A percentile compares a stretch with the other conserved stretches of the same genome.
Evolutionary conservation across 2,113 vertebrate genomes (phyloP).

Genomic region (Macquaria australasica): DNA sequence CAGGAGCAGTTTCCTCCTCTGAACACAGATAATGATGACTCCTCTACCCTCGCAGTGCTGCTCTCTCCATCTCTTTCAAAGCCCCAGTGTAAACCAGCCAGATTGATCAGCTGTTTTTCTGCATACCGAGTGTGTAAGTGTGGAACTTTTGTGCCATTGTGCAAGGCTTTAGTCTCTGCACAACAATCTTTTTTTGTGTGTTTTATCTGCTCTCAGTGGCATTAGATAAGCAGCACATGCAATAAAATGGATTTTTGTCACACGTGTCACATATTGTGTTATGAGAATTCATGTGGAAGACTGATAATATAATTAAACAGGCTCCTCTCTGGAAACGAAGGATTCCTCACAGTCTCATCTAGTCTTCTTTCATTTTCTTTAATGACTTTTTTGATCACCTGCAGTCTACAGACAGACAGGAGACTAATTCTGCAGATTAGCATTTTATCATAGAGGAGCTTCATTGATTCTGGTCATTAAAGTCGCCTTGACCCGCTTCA

Average conservation of each 20-base stretch:
- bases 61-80: slow-evolving; percentile 62
- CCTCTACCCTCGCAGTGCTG: slow-evolving; percentile 26
- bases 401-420: slow-evolving; percentile 9
- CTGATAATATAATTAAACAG: slow-evolving; percentile 56
- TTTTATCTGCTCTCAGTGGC: slow-evolving; percentile 8
- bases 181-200: neutral
- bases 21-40: slow-evolving; percentile 71
- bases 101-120: slow-evolving; percentile 63
- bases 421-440: slow-evolving; percentile 49
- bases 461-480: slow-evolving; percentile 59
- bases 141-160: slow-evolving; percentile 41
- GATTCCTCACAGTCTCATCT: slow-evolving; percentile 22
- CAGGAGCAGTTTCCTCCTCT: slow-evolving; percentile 46
- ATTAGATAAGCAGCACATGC: slow-evolving; percentile 20
- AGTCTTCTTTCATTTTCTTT: slow-evolving; percentile 50
- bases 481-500: slow-evolving; percentile 38
- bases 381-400: slow-evolving; percentile 64
- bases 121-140: slow-evolving; percentile 27
- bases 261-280: neutral
- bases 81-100: slow-evolving; percentile 8
- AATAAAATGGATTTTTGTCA: slow-evolving; percentile 26
- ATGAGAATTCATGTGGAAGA: slow-evolving; percentile 47
- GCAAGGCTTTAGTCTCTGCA: slow-evolving; percentile 5
- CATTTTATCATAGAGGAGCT: slow-evolving; percentile 54
- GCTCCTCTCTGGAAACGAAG: slow-evolving; percentile 28